phyloP scores from a whole-genome alignment of 2,113 vertebrate genomes.

The Patagioenas fasciata region DNA sequence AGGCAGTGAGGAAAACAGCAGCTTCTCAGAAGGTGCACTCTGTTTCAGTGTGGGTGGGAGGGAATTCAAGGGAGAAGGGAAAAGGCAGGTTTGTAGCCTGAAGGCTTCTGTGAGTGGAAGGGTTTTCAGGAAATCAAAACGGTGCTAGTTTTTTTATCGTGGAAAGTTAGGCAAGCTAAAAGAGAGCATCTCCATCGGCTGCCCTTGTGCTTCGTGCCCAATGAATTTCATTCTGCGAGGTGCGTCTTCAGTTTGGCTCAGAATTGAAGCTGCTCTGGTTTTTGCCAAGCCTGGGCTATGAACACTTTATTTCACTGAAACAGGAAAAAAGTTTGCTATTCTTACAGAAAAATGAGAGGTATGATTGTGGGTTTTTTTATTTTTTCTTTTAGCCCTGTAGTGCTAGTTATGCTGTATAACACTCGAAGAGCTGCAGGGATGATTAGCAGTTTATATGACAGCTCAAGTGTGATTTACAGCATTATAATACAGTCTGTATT shows the following conservation, averaged over 20 bases:
- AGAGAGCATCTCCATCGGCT: neutral
- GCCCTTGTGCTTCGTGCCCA: neutral
- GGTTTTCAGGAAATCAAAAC: neutral
- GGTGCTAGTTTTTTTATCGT: neutral
- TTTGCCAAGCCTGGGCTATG: neutral
- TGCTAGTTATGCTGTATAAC: neutral
- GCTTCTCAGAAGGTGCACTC: neutral
- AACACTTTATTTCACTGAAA: neutral
- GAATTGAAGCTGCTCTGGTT: neutral
- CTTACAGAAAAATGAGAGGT: neutral
- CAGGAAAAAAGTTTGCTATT: neutral
- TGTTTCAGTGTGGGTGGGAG: neutral
- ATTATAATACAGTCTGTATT: neutral
- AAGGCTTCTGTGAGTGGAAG: neutral
- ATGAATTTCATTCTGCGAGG: neutral
- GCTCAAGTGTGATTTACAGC: neutral
- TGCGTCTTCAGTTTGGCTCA: neutral
- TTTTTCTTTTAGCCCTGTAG: neutral
- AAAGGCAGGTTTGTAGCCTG: neutral
- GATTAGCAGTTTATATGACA: neutral
- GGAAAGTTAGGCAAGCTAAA: neutral
- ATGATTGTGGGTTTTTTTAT: neutral
- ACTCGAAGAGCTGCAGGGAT: neutral
- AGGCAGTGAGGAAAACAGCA: neutral
- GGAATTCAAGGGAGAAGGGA: neutral